Conservation (phyloP, 2,113 vertebrate species). For the Chloropsis hardwickii region DNA sequence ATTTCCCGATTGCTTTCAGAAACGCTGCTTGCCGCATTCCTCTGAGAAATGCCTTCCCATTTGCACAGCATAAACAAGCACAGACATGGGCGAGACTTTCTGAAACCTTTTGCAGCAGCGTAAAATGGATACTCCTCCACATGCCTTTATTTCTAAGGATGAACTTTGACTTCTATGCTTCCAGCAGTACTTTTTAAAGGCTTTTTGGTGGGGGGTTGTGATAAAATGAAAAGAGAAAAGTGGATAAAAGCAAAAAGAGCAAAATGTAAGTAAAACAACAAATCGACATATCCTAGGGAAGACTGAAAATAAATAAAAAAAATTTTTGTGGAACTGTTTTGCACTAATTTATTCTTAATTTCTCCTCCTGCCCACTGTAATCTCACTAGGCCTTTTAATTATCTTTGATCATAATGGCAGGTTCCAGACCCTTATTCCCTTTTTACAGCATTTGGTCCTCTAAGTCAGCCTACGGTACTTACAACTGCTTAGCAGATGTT, state of each 20-base stretch:
- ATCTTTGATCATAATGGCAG: background rate
- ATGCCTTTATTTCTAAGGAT: background rate
- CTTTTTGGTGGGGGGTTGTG: rapidly evolving
- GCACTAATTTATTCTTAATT: background rate
- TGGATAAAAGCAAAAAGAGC: background rate
- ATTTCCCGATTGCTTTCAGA: conserved; percentile 44
- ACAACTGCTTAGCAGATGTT: background rate
- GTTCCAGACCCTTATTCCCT: background rate
- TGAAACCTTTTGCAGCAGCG: background rate
- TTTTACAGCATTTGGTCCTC: background rate
- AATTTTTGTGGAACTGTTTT: background rate
- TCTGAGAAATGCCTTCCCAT: background rate
- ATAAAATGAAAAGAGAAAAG: background rate
- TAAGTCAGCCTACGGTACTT: background rate
- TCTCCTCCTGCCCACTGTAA: background rate
- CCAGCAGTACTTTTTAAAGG: background rate
- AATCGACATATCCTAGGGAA: background rate
- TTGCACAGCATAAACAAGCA: conserved; percentile 12
- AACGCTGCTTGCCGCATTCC: conserved; percentile 1
- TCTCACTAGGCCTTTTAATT: background rate
- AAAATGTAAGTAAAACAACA: background rate
- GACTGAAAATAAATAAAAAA: background rate
- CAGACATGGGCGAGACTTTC: background rate
- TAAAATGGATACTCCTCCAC: background rate
- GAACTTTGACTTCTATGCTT: background rate